Evolutionary conservation across 2,888 invertebrate genomes (phyloP), one percentile per base, ranked within the genome.

Genomic region (Petrolisthes manimaculis): DNA sequence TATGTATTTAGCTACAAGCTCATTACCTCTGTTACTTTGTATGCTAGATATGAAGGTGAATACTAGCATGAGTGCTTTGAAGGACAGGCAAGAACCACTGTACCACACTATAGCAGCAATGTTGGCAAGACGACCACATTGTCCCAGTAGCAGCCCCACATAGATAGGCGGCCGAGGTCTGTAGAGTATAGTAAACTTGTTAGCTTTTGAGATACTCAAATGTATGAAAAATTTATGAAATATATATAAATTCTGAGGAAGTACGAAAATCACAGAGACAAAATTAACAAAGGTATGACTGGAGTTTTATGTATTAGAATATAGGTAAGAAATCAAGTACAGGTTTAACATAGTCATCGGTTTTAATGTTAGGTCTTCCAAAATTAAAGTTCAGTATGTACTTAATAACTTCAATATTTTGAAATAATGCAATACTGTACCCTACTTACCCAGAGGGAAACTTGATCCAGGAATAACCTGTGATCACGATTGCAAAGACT

Each of bases 81-180:
- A 88, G n/a, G 54, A 55, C 21, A 81, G 54, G 77, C 84, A 69
- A 5, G 77, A 71, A 8, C 67, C 67, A 14, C 79, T 75, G n/a
- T 88, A 85, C 88, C 88, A 88, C 4, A 88, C 80, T 12, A 88
- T 88, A 75, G 88, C 88, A 37, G 88, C 84, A 61, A 88, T 75
- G 81, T 88, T 88, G n/a, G 88, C 84, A n/a, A 88, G 67, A 9
- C 88, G 79, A 18, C 88, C 88, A 88, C 82, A 84, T 77, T 88
- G 88, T 14, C 88, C 85, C 61, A 88, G 84, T 18, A 88, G 55
- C 75, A 84, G 55, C 18, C 75, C 85, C 56, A 84, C 81, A 55
- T 82, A 77, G 21, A 85, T 61, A 12, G 75, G 82, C 14, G 67
- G 21, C 61, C 53, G 37, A n/a, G 24, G 51, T 14, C 85, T 86